These are phyloP conservation scores for Papilio machaon DNA, from an alignment of 1,140 invertebrate species.

Conservation along the genomic window DNA sequence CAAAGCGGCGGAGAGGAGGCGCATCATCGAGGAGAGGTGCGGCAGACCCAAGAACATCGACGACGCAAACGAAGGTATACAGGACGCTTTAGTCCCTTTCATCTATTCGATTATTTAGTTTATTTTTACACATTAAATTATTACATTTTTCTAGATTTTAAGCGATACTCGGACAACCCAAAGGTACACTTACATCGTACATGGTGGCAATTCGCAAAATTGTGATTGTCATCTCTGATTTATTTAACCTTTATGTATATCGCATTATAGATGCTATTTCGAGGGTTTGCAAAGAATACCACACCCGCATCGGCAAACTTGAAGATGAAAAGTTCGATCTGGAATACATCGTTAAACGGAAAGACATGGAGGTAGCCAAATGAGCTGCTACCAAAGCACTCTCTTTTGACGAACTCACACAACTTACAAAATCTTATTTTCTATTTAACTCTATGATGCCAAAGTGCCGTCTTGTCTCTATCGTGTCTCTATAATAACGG, in stretches of 20 bases:
- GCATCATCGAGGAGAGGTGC: constrained; percentile 97
- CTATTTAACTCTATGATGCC: constrained; percentile 69
- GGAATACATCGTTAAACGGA: constrained; percentile 98
- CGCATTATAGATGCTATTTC: constrained; percentile 87
- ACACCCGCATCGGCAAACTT: constrained; percentile 92
- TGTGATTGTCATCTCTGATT: constrained; percentile 46
- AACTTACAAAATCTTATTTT: constrained; percentile 70
- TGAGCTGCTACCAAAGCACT: constrained; percentile 59
- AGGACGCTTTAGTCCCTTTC: constrained; percentile 2
- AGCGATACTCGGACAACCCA: constrained; percentile 35
- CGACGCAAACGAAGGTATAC: constrained; percentile 95
- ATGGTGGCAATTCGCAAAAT: constrained; percentile 49
- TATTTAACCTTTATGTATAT: constrained; percentile 66
- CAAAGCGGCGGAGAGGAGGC: constrained; percentile 98
- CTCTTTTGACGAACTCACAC: constrained; percentile 72
- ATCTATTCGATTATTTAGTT: not conserved
- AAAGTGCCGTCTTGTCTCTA: constrained; percentile 70
- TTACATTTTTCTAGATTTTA: constrained; percentile 37
- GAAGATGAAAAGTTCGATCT: constrained; percentile 99
- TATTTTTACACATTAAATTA: constrained; percentile 26
- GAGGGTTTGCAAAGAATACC: constrained; percentile 92
- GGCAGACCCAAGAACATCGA: constrained; percentile 95
- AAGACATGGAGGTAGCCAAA: constrained; percentile 95
- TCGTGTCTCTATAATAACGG: constrained; percentile 69
- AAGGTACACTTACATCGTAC: constrained; percentile 49